Evolutionary conservation across 2,888 invertebrate genomes (phyloP).

Genomic region (Morpho deidamia): DNA sequence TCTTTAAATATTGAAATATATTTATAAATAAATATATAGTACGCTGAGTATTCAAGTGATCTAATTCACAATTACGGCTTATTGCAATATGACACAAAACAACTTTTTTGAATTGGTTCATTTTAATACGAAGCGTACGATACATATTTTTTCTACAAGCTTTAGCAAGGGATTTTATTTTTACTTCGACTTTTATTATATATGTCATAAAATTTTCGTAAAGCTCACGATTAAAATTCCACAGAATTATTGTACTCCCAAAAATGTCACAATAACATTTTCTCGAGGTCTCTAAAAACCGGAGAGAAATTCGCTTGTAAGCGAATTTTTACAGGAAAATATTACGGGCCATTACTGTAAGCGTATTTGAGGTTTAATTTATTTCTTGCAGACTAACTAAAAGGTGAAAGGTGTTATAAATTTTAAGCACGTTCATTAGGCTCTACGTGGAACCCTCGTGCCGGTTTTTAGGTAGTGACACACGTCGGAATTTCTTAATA

Average conservation of each 20-base stretch:
- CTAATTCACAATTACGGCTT: no score
- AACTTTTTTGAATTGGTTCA: no score
- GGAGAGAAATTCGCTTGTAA: constrained; percentile 5
- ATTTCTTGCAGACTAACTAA: constrained; percentile 26
- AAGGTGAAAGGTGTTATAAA: constrained; percentile 70
- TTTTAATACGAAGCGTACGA: no score
- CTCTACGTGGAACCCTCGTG: constrained; percentile 47
- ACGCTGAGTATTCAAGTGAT: no score
- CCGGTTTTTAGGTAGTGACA: constrained; percentile 63
- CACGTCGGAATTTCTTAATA: constrained; percentile 75
- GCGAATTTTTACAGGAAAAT: constrained; percentile 15
- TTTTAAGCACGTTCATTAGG: constrained; percentile 73
- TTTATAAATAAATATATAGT: no score
- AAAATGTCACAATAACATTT: constrained; percentile 14
- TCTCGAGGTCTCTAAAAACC: constrained; percentile 8
- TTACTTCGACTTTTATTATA: background rate
- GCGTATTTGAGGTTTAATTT: constrained; percentile 41
- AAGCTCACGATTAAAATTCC: constrained; percentile 6
- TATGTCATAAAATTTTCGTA: background rate
- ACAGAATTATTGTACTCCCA: constrained; percentile 18
- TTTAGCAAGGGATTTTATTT: no score
- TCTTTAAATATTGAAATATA: no score
- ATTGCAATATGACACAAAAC: no score
- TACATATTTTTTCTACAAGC: no score
- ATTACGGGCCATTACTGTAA: constrained; percentile 36